A percentile compares a stretch with the other conserved stretches of the same genome.
These are phyloP conservation scores for Phaonia tiefii DNA, from an alignment of 2,888 invertebrate genomes.

Conservation along the genomic window DNA sequence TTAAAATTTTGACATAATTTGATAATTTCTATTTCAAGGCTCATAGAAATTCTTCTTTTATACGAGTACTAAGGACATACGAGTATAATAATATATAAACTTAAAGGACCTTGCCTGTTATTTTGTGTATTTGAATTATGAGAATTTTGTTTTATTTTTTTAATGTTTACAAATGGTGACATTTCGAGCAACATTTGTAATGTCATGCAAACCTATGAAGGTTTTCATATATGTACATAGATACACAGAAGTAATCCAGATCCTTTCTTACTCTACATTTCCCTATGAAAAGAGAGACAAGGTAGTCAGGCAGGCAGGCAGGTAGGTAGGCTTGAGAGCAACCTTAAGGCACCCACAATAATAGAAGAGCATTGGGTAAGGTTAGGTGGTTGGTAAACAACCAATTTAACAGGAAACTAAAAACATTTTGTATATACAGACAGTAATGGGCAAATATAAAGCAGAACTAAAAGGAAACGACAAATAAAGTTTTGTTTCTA, in stretches of 20 bases:
- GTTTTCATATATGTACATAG: no score
- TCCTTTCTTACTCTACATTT: background rate
- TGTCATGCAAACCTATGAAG: slow-evolving; percentile 28
- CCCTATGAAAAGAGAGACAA: no score
- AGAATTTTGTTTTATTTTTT: background rate
- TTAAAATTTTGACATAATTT: slow-evolving; percentile 31
- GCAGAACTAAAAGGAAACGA: no score
- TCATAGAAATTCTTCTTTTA: background rate
- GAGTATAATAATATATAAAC: no score
- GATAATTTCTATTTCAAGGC: slow-evolving; percentile 36
- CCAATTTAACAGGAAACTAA: no score
- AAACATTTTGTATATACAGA: no score
- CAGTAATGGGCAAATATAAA: no score
- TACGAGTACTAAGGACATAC: background rate
- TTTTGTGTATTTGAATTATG: background rate
- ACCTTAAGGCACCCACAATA: background rate
- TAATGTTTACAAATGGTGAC: slow-evolving; percentile 42
- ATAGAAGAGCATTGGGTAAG: background rate
- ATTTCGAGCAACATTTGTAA: slow-evolving; percentile 22
- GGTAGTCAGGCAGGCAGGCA: no score
- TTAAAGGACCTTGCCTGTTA: no score
- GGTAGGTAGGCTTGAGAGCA: background rate
- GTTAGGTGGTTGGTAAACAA: no score
- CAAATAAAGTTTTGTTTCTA: no score
- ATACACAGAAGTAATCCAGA: no score